These are phyloP conservation scores for Tuta absoluta DNA, from an alignment of 2,888 invertebrate species.

Conservation along the genomic window DNA sequence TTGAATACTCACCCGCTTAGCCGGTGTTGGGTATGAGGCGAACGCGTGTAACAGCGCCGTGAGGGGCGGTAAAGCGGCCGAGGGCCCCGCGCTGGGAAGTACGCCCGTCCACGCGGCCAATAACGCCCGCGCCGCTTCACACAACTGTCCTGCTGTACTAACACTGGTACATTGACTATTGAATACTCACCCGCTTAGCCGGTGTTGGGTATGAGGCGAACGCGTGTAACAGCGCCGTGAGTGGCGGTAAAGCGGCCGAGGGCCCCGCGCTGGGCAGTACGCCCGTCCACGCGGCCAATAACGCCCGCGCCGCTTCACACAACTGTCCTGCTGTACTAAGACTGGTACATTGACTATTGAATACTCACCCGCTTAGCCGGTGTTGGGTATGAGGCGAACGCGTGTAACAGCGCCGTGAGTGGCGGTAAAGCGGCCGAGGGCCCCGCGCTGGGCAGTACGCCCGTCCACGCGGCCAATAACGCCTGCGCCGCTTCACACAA, in stretches of 20 bases:
- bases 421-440: conserved; percentile 63
- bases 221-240: conserved; percentile 66
- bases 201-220: conserved; percentile 65
- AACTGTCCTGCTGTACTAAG: conserved; percentile 41
- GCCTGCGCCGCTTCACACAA: conserved; percentile 54
- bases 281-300: conserved; percentile 48
- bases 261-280: conserved; percentile 54
- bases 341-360: conserved; percentile 44
- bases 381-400: conserved; percentile 67
- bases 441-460: conserved; percentile 49
- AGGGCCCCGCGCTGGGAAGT: conserved; percentile 62
- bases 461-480: conserved; percentile 43
- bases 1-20: conserved; percentile 64
- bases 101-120: conserved; percentile 41
- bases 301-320: conserved; percentile 57
- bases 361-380: conserved; percentile 64
- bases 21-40: conserved; percentile 61
- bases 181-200: conserved; percentile 63
- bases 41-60: conserved; percentile 66
- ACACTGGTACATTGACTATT: conserved; percentile 39
- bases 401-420: conserved; percentile 63
- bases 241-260: conserved; percentile 60
- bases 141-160: conserved; percentile 62
- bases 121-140: conserved; percentile 66
- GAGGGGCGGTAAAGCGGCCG: conserved; percentile 63